These are phyloP conservation scores for Girardinichthys multiradiatus DNA, from an alignment of 2,113 vertebrate genomes.

Conservation along the genomic window DNA sequence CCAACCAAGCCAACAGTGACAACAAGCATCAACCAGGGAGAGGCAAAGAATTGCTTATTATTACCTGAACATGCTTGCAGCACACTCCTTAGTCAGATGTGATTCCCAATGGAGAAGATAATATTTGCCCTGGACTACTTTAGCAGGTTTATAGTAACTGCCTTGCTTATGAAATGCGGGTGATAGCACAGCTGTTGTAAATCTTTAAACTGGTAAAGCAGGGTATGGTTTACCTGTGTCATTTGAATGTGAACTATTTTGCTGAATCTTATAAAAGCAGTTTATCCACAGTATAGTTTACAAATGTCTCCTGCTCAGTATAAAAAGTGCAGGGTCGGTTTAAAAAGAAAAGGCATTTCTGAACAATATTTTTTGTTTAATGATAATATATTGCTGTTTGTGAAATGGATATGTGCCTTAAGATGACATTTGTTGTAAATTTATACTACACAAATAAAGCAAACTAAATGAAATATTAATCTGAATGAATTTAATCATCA, in stretches of 20 bases:
- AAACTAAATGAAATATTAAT: not conserved
- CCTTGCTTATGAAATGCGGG: not conserved
- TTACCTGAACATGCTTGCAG: not conserved
- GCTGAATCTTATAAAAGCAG: not conserved
- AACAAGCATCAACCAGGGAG: too few species aligned
- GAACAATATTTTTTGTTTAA: not conserved
- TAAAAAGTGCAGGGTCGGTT: not conserved
- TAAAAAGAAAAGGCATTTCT: not conserved
- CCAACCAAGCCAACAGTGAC: too few species aligned
- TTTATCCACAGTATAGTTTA: not conserved
- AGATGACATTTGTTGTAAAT: not conserved
- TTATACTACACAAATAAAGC: not conserved
- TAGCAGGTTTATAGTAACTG: not conserved
- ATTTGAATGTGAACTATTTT: not conserved
- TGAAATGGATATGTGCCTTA: not conserved
- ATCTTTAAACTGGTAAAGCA: constrained; percentile 39
- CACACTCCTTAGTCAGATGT: not conserved
- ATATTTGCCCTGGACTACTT: not conserved
- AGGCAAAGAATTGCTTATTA: too few species aligned
- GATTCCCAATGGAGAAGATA: not conserved
- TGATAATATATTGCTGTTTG: not conserved
- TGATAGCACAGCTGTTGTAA: constrained; percentile 12
- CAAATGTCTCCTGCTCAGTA: not conserved
- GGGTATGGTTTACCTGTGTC: constrained; percentile 32
- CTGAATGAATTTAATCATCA: not conserved